Conservation (phyloP, 2,888 invertebrate genomes). For the Eupithecia insigniata region DNA sequence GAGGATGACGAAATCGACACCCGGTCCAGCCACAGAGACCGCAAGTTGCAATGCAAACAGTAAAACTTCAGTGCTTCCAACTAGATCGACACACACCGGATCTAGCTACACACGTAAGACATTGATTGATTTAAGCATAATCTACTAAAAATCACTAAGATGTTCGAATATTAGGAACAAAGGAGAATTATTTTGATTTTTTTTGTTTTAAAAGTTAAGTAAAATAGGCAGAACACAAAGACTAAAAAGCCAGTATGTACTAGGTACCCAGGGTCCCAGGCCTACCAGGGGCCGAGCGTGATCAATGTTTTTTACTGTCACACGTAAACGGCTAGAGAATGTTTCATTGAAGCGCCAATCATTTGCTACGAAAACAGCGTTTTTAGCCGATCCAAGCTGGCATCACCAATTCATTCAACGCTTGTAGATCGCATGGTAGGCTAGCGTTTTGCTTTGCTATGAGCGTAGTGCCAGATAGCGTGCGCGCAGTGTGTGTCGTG, state of each 20-base stretch:
- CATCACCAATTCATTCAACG: background rate
- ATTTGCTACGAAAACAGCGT: background rate
- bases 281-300: background rate
- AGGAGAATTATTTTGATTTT: too few relatives aligned
- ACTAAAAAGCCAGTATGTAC: background rate
- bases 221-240: too few relatives aligned
- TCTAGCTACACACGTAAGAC: background rate
- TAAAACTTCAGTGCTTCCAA: conserved; percentile 1
- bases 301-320: background rate
- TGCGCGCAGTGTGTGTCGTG: conserved; percentile 58
- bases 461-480: conserved; percentile 20
- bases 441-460: background rate
- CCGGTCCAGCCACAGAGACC: conserved; percentile 44
- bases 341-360: background rate
- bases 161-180: too few relatives aligned
- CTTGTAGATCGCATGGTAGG: background rate
- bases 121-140: too few relatives aligned
- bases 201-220: too few relatives aligned
- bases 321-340: background rate
- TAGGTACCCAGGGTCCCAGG: too few relatives aligned
- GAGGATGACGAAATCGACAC: conserved; percentile 63
- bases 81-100: background rate
- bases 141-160: too few relatives aligned
- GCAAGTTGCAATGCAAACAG: conserved; percentile 6
- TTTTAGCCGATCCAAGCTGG: background rate